Evolutionary conservation across 1,140 invertebrate genomes (phyloP).

Genomic region (Melanaphis sacchari): DNA sequence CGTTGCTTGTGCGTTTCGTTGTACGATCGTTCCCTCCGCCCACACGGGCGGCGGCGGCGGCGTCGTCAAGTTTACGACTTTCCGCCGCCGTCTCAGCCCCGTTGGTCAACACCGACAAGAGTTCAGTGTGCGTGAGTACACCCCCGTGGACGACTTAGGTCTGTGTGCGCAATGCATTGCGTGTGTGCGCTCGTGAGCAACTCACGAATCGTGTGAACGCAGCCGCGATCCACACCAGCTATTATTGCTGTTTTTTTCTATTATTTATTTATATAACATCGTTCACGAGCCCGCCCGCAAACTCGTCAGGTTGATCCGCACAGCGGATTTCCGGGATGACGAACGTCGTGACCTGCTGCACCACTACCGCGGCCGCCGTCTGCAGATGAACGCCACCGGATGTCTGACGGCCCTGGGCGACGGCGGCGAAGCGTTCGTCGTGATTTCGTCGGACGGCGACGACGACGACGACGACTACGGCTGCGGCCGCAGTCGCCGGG

Average conservation of each 20-base stretch:
- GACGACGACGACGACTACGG: not conserved
- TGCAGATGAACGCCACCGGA: constrained; percentile 26
- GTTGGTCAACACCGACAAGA: not conserved
- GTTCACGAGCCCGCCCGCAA: too few relatives aligned
- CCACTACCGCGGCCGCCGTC: not conserved
- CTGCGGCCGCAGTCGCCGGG: not conserved
- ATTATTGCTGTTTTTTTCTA: too few relatives aligned
- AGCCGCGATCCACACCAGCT: too few relatives aligned
- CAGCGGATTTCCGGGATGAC: not conserved
- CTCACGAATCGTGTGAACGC: not conserved
- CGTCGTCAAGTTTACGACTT: not conserved
- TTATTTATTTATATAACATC: too few relatives aligned
- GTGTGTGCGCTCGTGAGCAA: not conserved
- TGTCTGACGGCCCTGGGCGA: not conserved
- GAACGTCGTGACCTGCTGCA: not conserved
- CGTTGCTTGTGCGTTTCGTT: not conserved
- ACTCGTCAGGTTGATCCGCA: too few relatives aligned
- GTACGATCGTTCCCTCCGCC: not conserved
- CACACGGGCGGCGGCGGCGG: not conserved
- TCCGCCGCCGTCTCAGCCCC: not conserved
- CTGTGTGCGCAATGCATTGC: not conserved
- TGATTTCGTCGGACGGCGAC: not conserved
- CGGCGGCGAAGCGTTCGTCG: constrained; percentile 14
- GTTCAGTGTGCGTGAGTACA: constrained; percentile 11
- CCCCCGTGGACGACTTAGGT: not conserved